Percentiles rank a stretch among this genome's conserved stretches.
These are phyloP conservation scores for Bos taurus DNA, from an alignment of 2,113 vertebrate species.

Conservation along the genomic window ARS-UCD2.0 NC_037343.1:37658501-37659000, in stretches of 20 bases:
- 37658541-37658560: not conserved
- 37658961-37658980: conserved; percentile 33
- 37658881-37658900: conserved; percentile 64
- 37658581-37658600: not conserved
- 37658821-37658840: conserved; percentile 28
- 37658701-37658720: conserved; percentile 85
- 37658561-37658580: not conserved
- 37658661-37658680: not conserved
- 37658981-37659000: not conserved
- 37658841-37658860: not conserved
- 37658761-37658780: conserved; percentile 96
- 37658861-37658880: conserved; percentile 33
- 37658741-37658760: conserved; percentile 95
- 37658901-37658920: conserved; percentile 55
- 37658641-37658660: not conserved
- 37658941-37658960: conserved; percentile 52
- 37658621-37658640: not conserved
- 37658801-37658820: conserved; percentile 88
- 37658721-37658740: conserved; percentile 96
- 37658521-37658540: not conserved
- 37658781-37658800: conserved; percentile 91
- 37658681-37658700: not conserved
- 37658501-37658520: not conserved
- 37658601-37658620: not conserved
- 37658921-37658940: conserved; percentile 56